phyloP scores from a whole-genome alignment of 2,888 invertebrate species.

The Caenorhabditis macrosperma region DNA sequence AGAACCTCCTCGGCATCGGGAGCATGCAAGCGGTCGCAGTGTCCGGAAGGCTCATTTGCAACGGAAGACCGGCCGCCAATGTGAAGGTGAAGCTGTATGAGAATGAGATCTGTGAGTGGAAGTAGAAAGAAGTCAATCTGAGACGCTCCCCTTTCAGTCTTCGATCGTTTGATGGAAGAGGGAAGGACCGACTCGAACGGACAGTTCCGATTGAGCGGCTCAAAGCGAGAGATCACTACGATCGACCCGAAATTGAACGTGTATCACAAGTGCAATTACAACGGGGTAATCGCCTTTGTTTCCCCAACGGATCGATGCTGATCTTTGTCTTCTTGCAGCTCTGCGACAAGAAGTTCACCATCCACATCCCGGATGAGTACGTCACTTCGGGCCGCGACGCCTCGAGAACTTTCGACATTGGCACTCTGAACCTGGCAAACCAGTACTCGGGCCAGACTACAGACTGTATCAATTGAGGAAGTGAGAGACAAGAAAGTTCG shows the following conservation, averaged over 20 bases:
- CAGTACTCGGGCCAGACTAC: conserved; percentile 68
- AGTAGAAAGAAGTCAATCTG: not conserved
- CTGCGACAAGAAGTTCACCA: conserved; percentile 70
- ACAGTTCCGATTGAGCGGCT: conserved; percentile 60
- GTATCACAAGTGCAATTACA: conserved; percentile 71
- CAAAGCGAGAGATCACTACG: conserved; percentile 64
- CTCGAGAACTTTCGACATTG: conserved; percentile 63
- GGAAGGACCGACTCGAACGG: conserved; percentile 61
- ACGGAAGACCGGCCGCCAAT: conserved; percentile 60
- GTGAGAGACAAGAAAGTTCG: conserved; percentile 31
- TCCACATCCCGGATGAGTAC: conserved; percentile 67
- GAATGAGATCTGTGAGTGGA: conserved; percentile 54
- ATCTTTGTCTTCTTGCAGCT: conserved; percentile 31
- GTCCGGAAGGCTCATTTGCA: conserved; percentile 64
- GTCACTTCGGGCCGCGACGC: conserved; percentile 61
- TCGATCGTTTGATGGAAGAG: conserved; percentile 62
- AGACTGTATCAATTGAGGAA: conserved; percentile 67
- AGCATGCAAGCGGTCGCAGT: conserved; percentile 67
- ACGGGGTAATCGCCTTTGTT: conserved; percentile 41
- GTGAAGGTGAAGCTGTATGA: conserved; percentile 67
- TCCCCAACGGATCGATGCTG: not conserved
- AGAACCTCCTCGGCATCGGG: conserved; percentile 61
- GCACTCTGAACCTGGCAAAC: conserved; percentile 69
- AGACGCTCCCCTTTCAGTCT: conserved; percentile 63
- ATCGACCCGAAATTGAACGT: conserved; percentile 70